phyloP scores from a whole-genome alignment of 2,888 invertebrate species.

The Cephus nigrinus region DNA sequence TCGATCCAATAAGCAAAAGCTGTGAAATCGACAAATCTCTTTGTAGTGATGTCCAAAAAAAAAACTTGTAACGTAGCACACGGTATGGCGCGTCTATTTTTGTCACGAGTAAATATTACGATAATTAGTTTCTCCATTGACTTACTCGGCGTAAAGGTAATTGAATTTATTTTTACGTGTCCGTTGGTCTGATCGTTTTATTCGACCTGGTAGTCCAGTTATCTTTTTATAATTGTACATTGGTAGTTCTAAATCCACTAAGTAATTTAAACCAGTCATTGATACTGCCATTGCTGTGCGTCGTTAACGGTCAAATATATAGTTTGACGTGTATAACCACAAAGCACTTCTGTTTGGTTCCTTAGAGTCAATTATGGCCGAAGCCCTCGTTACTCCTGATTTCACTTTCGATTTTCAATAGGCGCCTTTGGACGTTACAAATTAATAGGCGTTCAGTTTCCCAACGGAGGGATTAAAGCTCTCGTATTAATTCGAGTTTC shows the following conservation, averaged over 20 bases:
- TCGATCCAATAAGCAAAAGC: not conserved
- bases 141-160: not conserved
- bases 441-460: too few species aligned
- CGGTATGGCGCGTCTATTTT: not conserved
- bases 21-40: not conserved
- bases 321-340: not conserved
- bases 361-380: not conserved
- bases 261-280: not conserved
- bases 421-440: too few species aligned
- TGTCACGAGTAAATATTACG: not conserved
- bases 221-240: not conserved
- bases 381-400: not conserved
- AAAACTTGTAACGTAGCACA: not conserved
- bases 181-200: not conserved
- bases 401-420: not conserved
- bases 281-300: not conserved
- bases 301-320: not conserved
- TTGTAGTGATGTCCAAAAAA: not conserved
- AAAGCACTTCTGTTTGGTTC: not conserved
- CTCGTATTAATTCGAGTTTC: not conserved
- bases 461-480: not conserved
- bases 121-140: not conserved
- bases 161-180: not conserved
- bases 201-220: not conserved
- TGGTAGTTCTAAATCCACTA: not conserved